Percentiles rank a stretch among this genome's conserved stretches.
Conservation (phyloP, 2,888 invertebrate genomes). For the Xanthorhoe designata region DNA sequence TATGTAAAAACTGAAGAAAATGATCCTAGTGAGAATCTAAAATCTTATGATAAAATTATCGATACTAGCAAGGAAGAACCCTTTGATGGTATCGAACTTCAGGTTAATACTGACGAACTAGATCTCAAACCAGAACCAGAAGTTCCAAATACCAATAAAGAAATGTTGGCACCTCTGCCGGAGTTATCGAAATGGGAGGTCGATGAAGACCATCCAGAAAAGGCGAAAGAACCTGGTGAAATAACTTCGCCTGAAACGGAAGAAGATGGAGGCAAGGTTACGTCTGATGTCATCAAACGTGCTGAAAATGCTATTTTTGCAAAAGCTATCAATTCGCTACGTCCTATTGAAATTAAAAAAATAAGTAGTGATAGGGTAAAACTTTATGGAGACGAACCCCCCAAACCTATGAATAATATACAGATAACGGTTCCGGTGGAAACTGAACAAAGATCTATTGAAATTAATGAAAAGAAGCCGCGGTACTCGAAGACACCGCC, state of each 20-base stretch:
- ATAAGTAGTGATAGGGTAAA: slow-evolving; percentile 89
- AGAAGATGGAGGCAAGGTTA: slow-evolving; percentile 89
- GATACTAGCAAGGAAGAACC: slow-evolving; percentile 80
- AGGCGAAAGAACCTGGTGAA: slow-evolving; percentile 77
- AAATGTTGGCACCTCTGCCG: slow-evolving; percentile 90
- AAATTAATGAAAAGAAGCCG: slow-evolving; percentile 77
- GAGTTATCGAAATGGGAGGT: slow-evolving; percentile 96
- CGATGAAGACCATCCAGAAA: slow-evolving; percentile 83
- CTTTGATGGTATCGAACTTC: slow-evolving; percentile 86
- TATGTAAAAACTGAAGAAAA: slow-evolving; percentile 78
- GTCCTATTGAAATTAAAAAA: slow-evolving; percentile 91
- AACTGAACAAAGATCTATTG: slow-evolving; percentile 75
- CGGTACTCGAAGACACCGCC: slow-evolving; percentile 84
- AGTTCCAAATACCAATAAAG: slow-evolving; percentile 68
- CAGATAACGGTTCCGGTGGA: slow-evolving; percentile 84
- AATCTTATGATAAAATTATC: slow-evolving; percentile 53
- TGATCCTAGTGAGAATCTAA: slow-evolving; percentile 37
- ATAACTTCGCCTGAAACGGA: slow-evolving; percentile 77
- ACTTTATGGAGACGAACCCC: slow-evolving; percentile 84
- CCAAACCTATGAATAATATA: slow-evolving; percentile 77
- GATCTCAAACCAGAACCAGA: slow-evolving; percentile 83
- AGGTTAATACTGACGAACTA: slow-evolving; percentile 83
- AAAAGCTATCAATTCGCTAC: slow-evolving; percentile 93
- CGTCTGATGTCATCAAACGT: slow-evolving; percentile 94
- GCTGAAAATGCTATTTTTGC: slow-evolving; percentile 97